These are phyloP conservation scores for Hypsopygia costalis DNA, from an alignment of 2,888 invertebrate species.

Conservation along the genomic window DNA sequence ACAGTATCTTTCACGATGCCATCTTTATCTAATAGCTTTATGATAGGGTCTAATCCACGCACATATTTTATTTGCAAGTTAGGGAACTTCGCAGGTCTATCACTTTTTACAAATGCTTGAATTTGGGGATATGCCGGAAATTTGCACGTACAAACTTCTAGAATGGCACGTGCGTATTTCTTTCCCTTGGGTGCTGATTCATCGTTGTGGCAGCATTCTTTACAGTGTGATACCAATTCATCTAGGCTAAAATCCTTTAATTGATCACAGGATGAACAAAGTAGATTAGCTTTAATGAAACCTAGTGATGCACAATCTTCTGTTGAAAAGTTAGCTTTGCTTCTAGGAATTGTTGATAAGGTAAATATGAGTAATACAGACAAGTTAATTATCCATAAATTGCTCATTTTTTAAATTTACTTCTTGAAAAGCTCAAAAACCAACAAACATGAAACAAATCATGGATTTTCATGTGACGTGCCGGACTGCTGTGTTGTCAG, in stretches of 20 bases:
- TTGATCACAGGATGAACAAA: slow-evolving; percentile 94
- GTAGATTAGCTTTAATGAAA: slow-evolving; percentile 90
- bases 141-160: slow-evolving; percentile 99
- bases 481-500: too few relatives aligned
- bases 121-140: slow-evolving; percentile 99
- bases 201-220: slow-evolving; percentile 90
- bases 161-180: slow-evolving; percentile 93
- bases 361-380: slow-evolving; percentile 18
- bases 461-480: too few relatives aligned
- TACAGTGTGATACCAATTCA: slow-evolving; percentile 84
- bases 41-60: slow-evolving; percentile 95
- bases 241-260: slow-evolving; percentile 87
- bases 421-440: too few relatives aligned
- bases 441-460: too few relatives aligned
- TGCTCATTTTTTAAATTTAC: too few relatives aligned
- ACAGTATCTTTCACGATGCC: slow-evolving; percentile 92
- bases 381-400: not conserved
- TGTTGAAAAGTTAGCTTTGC: slow-evolving; percentile 81
- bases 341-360: slow-evolving; percentile 22
- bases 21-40: slow-evolving; percentile 92
- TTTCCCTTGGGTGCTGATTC: slow-evolving; percentile 83
- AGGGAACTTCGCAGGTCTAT: slow-evolving; percentile 92
- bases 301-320: slow-evolving; percentile 93
- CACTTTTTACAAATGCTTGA: slow-evolving; percentile 98
- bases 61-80: slow-evolving; percentile 96